These are phyloP conservation scores for Hucho hucho DNA, from an alignment of 2,113 vertebrate genomes.

Conservation along the genomic window DNA sequence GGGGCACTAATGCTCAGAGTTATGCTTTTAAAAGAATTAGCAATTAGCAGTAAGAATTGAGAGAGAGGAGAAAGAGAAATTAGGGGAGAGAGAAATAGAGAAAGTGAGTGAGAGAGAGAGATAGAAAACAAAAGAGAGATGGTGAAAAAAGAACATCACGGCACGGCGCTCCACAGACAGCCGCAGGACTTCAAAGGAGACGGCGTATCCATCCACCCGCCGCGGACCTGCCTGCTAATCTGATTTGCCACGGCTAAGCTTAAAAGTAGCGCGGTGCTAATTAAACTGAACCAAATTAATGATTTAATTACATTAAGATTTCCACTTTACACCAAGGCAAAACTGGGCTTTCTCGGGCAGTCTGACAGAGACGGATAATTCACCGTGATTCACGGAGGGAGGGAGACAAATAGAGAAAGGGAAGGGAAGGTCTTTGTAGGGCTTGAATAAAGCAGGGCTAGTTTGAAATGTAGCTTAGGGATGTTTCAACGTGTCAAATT, in stretches of 20 bases:
- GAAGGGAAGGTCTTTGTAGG: slow-evolving; percentile 51
- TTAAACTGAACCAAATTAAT: slow-evolving; percentile 79
- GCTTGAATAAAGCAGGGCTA: slow-evolving; percentile 34
- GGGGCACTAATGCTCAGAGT: slow-evolving; percentile 20
- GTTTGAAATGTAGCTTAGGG: slow-evolving; percentile 36
- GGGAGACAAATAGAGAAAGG: slow-evolving; percentile 23
- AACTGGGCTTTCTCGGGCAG: slow-evolving; percentile 42
- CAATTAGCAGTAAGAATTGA: slow-evolving; percentile 51
- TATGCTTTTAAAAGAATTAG: slow-evolving; percentile 51
- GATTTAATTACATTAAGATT: slow-evolving; percentile 81
- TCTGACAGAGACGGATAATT: slow-evolving; percentile 57
- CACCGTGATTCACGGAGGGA: slow-evolving; percentile 4
- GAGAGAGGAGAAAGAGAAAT: slow-evolving; percentile 2
- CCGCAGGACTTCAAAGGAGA: slow-evolving; percentile 71
- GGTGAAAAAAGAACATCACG: slow-evolving; percentile 11
- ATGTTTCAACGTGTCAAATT: neutral
- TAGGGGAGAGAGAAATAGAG: too few species aligned
- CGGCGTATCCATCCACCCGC: slow-evolving; percentile 61
- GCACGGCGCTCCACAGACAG: slow-evolving; percentile 43
- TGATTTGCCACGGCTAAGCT: slow-evolving; percentile 71
- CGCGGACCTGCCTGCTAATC: slow-evolving; percentile 64
- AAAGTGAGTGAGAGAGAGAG: too few species aligned
- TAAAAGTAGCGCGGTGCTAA: slow-evolving; percentile 73
- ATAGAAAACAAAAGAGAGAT: slow-evolving; percentile 8
- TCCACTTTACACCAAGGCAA: slow-evolving; percentile 70